Conservation (phyloP, 2,888 invertebrate genomes). For the Lepidocyrtinus sp. region DNA sequence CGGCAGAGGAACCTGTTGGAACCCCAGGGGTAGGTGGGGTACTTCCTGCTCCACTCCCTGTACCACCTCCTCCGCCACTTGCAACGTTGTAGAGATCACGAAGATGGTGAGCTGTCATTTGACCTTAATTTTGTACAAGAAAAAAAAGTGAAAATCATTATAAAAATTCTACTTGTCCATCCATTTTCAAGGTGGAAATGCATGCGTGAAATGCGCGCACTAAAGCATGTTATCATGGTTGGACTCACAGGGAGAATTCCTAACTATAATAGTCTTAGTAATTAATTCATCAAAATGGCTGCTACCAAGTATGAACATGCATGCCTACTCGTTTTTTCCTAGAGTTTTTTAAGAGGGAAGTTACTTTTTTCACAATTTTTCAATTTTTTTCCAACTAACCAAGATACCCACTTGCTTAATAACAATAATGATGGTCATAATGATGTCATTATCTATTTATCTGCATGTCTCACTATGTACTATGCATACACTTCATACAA, state of each 20-base stretch:
- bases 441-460: conserved; percentile 59
- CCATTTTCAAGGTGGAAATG: neutral
- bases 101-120: conserved; percentile 69
- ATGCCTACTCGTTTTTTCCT: neutral
- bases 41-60: conserved; percentile 39
- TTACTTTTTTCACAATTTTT: neutral
- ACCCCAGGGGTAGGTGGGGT: conserved; percentile 27
- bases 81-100: conserved; percentile 68
- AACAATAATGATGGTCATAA: conserved; percentile 45
- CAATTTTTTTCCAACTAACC: neutral
- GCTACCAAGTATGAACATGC: conserved; percentile 9
- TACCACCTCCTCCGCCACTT: conserved; percentile 53
- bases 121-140: conserved; percentile 58
- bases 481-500: conserved; percentile 25
- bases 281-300: conserved; percentile 55
- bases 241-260: conserved; percentile 16
- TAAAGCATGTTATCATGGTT: neutral
- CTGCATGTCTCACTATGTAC: conserved; percentile 39
- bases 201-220: conserved; percentile 22
- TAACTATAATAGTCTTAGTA: conserved; percentile 9
- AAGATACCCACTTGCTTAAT: neutral
- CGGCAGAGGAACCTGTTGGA: conserved; percentile 36
- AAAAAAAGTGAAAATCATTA: neutral
- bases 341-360: neutral
- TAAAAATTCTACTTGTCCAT: neutral